Base-by-base conservation (phyloP, 2,888 invertebrate species). In the Aleiodes leptofemur region DNA sequence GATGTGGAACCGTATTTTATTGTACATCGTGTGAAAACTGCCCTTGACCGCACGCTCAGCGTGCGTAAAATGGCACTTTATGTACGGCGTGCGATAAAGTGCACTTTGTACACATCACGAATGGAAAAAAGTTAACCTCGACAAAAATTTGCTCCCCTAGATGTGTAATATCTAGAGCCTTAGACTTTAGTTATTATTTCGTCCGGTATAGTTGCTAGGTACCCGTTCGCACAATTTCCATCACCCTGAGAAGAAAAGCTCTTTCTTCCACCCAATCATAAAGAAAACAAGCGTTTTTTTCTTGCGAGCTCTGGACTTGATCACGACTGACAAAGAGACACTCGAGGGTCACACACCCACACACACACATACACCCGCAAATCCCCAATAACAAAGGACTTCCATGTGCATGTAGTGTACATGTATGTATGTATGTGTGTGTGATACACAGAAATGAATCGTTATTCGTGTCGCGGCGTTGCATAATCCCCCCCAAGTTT, bases 401-500 rank as follows among this genome's bases (percentile, higher is more conserved):
- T 38, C 14, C 51, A 9, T 68, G 74, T 70, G 73, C 76, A 74
- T 69, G 73, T 70, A n/a, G 69, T 68, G 69, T 50, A 75, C 72
- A 55, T 69, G 71, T 38, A 8, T 38, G 8, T 8, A 3, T 38
- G 38, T 38, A 3, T 38, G 38, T 38, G 38, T 38, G 38, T 8
- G 8, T 38, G 38, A 38, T 38, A 59, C 57, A 72, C 73, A 56
- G 68, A 70, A 76, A 69, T 70, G 73, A 78, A 77, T 82, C 78
- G 79, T 81, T 81, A 80, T 82, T 81, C 82, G 74, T 68, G 76
- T 76, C 77, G 78, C 75, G 76, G 71, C 83, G 81, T 86, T 85
- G 85, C 85, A 82, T 85, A 84, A 85, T 82, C 79, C 79, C 72
- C 72, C 76, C 5, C 0, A 7, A 43, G 64, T 64, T 64, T 64